Conservation (phyloP, 1,140 invertebrate genomes). For the Gonioctena quinquepunctata region DNA sequence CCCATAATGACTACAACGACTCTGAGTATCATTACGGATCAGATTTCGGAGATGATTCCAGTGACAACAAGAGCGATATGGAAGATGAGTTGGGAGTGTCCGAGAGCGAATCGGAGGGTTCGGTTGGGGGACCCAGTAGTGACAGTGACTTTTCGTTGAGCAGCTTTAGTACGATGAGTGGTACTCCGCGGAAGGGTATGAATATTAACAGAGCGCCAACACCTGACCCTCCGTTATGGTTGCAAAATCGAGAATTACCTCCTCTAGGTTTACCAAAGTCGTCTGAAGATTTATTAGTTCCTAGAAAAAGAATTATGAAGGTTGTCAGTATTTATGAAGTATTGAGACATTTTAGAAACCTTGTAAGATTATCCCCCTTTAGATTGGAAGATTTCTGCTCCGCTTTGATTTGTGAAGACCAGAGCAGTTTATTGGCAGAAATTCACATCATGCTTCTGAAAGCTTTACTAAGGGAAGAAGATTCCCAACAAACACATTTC, state of each 20-base stretch:
- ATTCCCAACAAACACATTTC: constrained; percentile 92
- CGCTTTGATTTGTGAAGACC: constrained; percentile 87
- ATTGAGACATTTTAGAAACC: constrained; percentile 84
- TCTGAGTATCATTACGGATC: constrained; percentile 90
- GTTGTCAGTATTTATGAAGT: constrained; percentile 92
- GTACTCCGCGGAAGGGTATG: constrained; percentile 63
- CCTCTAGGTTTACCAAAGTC: constrained; percentile 78
- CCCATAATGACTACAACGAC: constrained; percentile 74
- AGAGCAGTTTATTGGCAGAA: constrained; percentile 86
- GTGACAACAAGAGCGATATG: constrained; percentile 74
- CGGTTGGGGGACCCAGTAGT: constrained; percentile 70
- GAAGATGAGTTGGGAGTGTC: constrained; percentile 72
- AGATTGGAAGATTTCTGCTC: constrained; percentile 96
- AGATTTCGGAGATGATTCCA: constrained; percentile 84
- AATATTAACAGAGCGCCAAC: constrained; percentile 69
- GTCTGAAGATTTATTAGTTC: constrained; percentile 87
- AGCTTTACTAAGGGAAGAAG: constrained; percentile 90
- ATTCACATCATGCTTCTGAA: constrained; percentile 91
- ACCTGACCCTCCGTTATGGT: constrained; percentile 86
- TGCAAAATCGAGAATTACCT: constrained; percentile 80
- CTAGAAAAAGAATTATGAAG: constrained; percentile 77
- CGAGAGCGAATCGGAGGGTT: constrained; percentile 68
- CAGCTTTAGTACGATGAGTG: constrained; percentile 73
- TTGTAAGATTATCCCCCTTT: constrained; percentile 90
- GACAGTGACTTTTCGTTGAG: constrained; percentile 84